These are phyloP conservation scores for Volucella inflata DNA, from an alignment of 2,888 invertebrate species.

Conservation along the genomic window DNA sequence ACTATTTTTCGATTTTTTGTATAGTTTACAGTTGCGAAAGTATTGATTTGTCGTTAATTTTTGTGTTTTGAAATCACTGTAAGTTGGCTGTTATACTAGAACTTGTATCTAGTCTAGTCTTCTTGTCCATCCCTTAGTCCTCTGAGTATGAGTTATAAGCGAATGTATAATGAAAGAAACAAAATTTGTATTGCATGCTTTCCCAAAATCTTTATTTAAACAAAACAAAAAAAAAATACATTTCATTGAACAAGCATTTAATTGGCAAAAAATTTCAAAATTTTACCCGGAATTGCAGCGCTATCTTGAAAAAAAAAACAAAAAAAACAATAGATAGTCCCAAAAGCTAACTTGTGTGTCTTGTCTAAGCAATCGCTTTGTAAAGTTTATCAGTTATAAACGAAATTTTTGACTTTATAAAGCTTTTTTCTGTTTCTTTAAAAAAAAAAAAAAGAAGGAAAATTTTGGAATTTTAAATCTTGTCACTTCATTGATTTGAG, in stretches of 20 bases:
- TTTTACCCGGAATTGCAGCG: conserved; percentile 5
- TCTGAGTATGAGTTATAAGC: conserved; percentile 12
- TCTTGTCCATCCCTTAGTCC: background rate
- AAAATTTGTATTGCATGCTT: conserved; percentile 39
- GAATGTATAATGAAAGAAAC: conserved; percentile 17
- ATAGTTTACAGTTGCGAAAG: too few relatives aligned
- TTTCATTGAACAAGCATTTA: conserved; percentile 25
- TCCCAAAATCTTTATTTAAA: background rate
- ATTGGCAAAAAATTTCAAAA: conserved; percentile 53
- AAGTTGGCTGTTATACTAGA: too few relatives aligned
- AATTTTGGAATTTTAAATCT: conserved; percentile 57
- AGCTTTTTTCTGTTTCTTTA: conserved; percentile 14
- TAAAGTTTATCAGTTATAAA: too few relatives aligned
- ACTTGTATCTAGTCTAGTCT: background rate
- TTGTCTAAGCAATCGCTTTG: background rate
- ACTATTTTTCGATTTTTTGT: too few relatives aligned
- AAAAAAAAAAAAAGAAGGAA: conserved; percentile 14
- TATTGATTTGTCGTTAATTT: too few relatives aligned
- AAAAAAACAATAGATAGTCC: background rate
- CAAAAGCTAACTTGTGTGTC: background rate
- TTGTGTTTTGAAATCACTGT: too few relatives aligned
- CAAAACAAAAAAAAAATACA: background rate
- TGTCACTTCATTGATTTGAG: conserved; percentile 51
- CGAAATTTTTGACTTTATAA: background rate
- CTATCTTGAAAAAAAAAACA: background rate